Evolutionary conservation across 2,113 vertebrate genomes (phyloP), one percentile per base, ranked within the genome.

Genomic region (Terrapene triunguis): DNA sequence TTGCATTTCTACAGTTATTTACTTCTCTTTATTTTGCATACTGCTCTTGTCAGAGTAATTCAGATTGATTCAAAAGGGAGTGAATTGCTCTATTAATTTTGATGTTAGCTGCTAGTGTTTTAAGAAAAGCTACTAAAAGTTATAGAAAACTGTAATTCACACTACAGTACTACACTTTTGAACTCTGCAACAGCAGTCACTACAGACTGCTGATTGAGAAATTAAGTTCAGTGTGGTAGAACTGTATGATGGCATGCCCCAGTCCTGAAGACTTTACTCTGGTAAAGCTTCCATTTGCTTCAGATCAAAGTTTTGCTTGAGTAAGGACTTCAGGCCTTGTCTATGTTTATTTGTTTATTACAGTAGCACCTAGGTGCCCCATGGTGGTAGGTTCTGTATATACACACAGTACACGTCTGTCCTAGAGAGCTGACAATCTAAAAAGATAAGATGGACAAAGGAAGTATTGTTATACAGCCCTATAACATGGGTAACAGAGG

Each of bases 31-130:
- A 16, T 29, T 95, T 95, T 96, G 83, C 87, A 44, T 97, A 55
- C 90, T 91, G 65, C 62, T 93, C 87, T 96, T 89, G 57, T n/a
- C 53, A 84, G 10, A 88, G 62, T 95, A 14, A 76, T 47, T 76
- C 22, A 25, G 21, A 76, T 25, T 44, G 38, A 24, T 95, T 95
- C 78, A 93, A 69, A 81, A 91, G 32, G n/a, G 44, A 85, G 55
- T 92, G 90, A 95, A 89, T 90, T 88, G n/a, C 94, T 95, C 85
- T 42, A 76, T 91, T 95, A 94, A 95, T 95, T 91, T 93, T 89
- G 10, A 79, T 92, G 80, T 84, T 47, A 87, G 55, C 51, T 86
- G 79, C 95, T 95, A 95, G 65, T 95, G 94, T 81, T 93, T 93
- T 94, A 93, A 93, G 81, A 88, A 32, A 95, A 96, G 50, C 47